phyloP scores from a whole-genome alignment of 2,113 vertebrate species.

The Tricholaema leucomelas region DNA sequence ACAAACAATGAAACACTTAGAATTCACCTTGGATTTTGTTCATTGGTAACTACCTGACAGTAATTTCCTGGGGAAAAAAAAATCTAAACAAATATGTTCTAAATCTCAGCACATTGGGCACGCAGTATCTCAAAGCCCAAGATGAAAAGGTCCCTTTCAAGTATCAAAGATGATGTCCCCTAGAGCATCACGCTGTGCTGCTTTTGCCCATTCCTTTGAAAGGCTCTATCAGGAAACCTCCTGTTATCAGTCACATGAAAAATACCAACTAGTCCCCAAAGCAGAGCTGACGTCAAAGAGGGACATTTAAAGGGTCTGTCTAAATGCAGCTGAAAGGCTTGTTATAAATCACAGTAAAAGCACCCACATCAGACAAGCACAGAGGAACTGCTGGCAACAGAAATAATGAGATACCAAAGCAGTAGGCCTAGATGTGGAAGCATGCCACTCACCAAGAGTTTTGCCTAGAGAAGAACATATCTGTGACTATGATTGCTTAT shows the following conservation, averaged over 20 bases:
- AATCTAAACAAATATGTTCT: neutral
- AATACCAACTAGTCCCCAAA: slow-evolving; percentile 17
- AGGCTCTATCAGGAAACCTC: neutral
- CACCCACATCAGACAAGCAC: neutral
- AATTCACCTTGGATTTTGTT: neutral
- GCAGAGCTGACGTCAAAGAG: slow-evolving; percentile 24
- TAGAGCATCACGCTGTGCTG: neutral
- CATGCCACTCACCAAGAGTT: neutral
- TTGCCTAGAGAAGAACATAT: neutral
- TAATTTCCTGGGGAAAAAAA: neutral
- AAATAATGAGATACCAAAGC: neutral
- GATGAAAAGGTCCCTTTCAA: slow-evolving; percentile 45
- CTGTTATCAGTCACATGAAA: slow-evolving; percentile 26
- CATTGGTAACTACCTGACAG: neutral
- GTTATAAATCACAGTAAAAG: neutral
- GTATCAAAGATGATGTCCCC: neutral
- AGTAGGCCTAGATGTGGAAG: neutral
- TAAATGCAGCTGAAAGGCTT: neutral
- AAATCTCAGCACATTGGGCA: neutral
- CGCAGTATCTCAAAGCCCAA: neutral
- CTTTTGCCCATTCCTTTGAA: slow-evolving; percentile 5
- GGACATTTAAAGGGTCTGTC: neutral
- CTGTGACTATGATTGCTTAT: neutral
- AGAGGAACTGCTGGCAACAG: neutral
- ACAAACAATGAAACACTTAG: neutral